Evolutionary conservation across 1,140 invertebrate species (phyloP).

Genomic region (Magallana gigas): DNA sequence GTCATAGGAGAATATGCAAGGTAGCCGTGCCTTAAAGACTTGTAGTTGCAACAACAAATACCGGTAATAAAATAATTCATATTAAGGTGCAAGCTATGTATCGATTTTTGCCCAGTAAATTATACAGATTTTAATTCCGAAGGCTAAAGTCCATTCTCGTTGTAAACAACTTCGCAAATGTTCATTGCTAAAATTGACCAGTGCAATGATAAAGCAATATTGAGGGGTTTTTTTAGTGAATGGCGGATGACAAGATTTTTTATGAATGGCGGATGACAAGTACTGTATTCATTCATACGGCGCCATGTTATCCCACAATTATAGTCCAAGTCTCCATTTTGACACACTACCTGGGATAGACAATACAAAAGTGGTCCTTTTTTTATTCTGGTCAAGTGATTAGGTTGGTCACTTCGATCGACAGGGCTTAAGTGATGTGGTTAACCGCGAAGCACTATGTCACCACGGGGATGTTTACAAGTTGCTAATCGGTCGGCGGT

Average conservation of each 20-base stretch:
- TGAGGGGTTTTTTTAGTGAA: not conserved
- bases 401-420: not conserved
- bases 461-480: not conserved
- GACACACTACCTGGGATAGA: not conserved
- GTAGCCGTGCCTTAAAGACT: too few species aligned
- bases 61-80: too few species aligned
- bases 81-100: too few species aligned
- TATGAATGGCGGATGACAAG: not conserved
- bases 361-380: not conserved
- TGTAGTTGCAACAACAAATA: too few species aligned
- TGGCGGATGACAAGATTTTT: not conserved
- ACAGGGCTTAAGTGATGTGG: not conserved
- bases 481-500: not conserved
- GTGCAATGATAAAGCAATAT: slow-evolving; percentile 2
- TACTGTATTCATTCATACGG: slow-evolving; percentile 13
- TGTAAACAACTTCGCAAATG: too few species aligned
- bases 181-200: not conserved
- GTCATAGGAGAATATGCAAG: too few species aligned
- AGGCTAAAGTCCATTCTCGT: too few species aligned
- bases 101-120: too few species aligned
- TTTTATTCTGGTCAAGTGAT: not conserved
- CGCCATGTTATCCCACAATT: slow-evolving; percentile 4
- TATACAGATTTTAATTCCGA: too few species aligned
- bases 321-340: not conserved
- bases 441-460: not conserved